Evolutionary conservation across 2,888 invertebrate genomes (phyloP), one percentile per base, ranked within the genome.

Genomic region (Cremastinae sp.): DNA sequence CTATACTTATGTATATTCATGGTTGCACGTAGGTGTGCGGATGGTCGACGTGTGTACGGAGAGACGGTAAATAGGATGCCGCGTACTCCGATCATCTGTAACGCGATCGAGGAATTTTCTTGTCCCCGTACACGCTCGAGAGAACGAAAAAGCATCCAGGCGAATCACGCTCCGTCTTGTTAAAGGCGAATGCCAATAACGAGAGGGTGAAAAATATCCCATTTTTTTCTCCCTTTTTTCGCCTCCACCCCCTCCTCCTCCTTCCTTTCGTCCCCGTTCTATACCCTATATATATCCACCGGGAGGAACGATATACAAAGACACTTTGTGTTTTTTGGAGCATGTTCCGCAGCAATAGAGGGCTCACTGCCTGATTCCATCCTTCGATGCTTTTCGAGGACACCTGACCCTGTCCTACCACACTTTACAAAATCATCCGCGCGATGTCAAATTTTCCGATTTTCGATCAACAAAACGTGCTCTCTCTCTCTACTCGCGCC

Each of bases 141-240:
- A 69, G 73, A 76, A 66, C 65, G 65, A 53, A 74, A 28, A 74
- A 61, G 22, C 69, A 66, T 47, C 65, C 61, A 77, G 41, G 65
- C 64, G 72, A 65, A 59, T 69, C 41, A 69, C 38, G 41, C 47
- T 53, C 53, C 45, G 53, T 69, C 51, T 45, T 34, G 61, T 70
- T 22, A 51, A 53, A 28, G 14, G 14, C 34, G 59, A 53, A 53
- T 61, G 18, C 12, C n/a, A 10, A 64, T 20, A 20, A 69, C 65
- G 43, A 68, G 58, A 43, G 59, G 51, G 49, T 53, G 49, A 34
- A 65, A 58, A 58, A 54, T 49, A 62, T 18, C n/a, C 20, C 43
- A 14, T 34, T 45, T 68, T 58, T 34, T 28, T 51, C 58, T 53
- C 22, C 53, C 47, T 62, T 36, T n/a, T 22, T 10, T 38, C 36